Percentiles rank a stretch among this genome's conserved stretches.
These are phyloP conservation scores for Drosophila meridionalis DNA, from an alignment of 2,888 invertebrate genomes.

Conservation along the genomic window DNA sequence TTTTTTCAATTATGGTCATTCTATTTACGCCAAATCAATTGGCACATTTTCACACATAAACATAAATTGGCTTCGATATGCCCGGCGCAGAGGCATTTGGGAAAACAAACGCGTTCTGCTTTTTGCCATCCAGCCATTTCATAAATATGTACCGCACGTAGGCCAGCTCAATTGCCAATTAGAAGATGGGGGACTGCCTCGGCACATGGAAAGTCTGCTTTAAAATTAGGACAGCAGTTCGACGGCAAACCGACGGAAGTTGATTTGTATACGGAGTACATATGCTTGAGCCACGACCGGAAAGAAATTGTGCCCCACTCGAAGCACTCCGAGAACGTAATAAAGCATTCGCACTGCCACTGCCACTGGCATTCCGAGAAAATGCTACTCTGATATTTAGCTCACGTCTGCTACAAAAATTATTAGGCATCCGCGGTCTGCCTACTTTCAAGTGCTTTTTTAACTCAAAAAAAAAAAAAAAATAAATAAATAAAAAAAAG, in stretches of 20 bases:
- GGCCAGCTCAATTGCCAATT: constrained; percentile 82
- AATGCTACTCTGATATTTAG: constrained; percentile 68
- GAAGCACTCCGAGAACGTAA: constrained; percentile 35
- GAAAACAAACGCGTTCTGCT: constrained; percentile 50
- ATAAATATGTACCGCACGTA: constrained; percentile 79
- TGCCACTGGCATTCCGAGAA: constrained; percentile 44
- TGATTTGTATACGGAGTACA: constrained; percentile 76
- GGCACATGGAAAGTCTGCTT: constrained; percentile 54
- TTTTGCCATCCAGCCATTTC: constrained; percentile 51
- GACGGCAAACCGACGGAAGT: constrained; percentile 72
- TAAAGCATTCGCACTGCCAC: constrained; percentile 42
- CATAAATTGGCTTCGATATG: constrained; percentile 68
- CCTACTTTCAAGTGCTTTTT: constrained; percentile 31
- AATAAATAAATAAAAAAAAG: not conserved
- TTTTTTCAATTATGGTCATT: constrained; percentile 56
- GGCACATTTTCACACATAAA: constrained; percentile 75
- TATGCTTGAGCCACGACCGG: constrained; percentile 18
- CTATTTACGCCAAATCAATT: constrained; percentile 63
- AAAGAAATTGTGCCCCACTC: constrained; percentile 19
- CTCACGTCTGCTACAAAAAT: constrained; percentile 73
- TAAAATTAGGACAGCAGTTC: constrained; percentile 48
- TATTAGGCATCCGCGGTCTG: constrained; percentile 63
- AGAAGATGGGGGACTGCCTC: constrained; percentile 63
- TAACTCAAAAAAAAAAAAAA: constrained; percentile 10
- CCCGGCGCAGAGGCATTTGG: constrained; percentile 48